phyloP scores from a whole-genome alignment of 2,113 vertebrate genomes.

The Litocranius walleri region DNA sequence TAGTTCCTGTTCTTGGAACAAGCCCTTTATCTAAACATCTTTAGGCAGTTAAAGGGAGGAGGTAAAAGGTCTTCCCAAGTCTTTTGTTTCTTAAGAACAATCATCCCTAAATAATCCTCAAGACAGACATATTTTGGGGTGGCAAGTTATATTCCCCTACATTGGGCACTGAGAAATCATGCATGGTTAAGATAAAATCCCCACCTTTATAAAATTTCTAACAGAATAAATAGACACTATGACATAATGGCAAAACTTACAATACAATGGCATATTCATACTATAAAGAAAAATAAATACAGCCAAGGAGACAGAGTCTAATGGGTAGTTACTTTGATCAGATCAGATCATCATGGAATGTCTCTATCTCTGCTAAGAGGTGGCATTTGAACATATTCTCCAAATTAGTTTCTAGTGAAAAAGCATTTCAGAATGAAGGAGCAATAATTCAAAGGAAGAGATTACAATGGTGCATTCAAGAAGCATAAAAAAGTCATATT shows the following conservation, averaged over 20 bases:
- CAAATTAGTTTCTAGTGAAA: neutral
- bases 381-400: neutral
- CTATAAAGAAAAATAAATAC: neutral
- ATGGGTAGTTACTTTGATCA: neutral
- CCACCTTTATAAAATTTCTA: neutral
- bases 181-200: neutral
- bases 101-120: neutral
- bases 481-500: neutral
- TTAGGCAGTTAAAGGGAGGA: neutral
- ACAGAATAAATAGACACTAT: neutral
- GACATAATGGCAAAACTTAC: neutral
- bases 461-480: neutral
- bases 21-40: neutral
- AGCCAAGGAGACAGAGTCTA: neutral
- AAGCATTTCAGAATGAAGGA: neutral
- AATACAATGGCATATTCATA: neutral
- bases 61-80: neutral
- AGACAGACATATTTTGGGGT: neutral
- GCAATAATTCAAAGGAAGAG: neutral
- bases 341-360: neutral
- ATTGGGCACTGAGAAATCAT: neutral
- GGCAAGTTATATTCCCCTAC: neutral
- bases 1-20: neutral
- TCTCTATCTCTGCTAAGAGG: neutral
- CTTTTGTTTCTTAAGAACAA: neutral